Evolutionary conservation across 2,797 vertebrate species (phyloP).

Genomic region (Echeneis naucrates): DNA sequence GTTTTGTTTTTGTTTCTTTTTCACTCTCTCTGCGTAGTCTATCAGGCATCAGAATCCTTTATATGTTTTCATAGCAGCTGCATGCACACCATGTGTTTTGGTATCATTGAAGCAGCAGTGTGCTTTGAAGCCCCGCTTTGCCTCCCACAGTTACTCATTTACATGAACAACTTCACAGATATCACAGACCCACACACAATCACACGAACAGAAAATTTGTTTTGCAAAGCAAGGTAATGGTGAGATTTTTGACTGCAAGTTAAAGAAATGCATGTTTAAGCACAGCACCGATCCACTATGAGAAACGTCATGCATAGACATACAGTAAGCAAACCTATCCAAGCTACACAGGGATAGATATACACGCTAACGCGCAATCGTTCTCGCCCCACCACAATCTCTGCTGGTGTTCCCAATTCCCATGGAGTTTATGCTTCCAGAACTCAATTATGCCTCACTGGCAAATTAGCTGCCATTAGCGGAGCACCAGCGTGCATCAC

Average conservation of each 20-base stretch:
- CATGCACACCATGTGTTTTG: slow-evolving; percentile 11
- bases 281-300: neutral
- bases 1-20: neutral
- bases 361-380: neutral
- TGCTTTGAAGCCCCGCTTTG: slow-evolving; percentile 55
- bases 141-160: slow-evolving; percentile 66
- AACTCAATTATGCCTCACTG: slow-evolving; percentile 81
- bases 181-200: slow-evolving; percentile 18
- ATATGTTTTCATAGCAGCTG: slow-evolving; percentile 9
- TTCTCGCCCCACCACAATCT: slow-evolving; percentile 33
- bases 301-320: slow-evolving; percentile 15
- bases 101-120: slow-evolving; percentile 3
- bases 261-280: slow-evolving; percentile 19
- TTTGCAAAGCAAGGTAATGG: slow-evolving; percentile 40
- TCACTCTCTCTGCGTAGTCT: neutral
- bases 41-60: slow-evolving; percentile 15
- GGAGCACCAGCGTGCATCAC: slow-evolving; percentile 69
- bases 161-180: slow-evolving; percentile 51
- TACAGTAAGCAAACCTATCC: slow-evolving; percentile 24
- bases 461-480: slow-evolving; percentile 83
- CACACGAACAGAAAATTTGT: slow-evolving; percentile 21
- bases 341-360: neutral
- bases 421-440: slow-evolving; percentile 71
- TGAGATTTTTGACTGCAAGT: slow-evolving; percentile 19
- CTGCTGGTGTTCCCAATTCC: slow-evolving; percentile 72